Evolutionary conservation across 2,797 vertebrate genomes (phyloP), one percentile per base, ranked within the genome.

Genomic region (Neosalanx taihuensis): DNA sequence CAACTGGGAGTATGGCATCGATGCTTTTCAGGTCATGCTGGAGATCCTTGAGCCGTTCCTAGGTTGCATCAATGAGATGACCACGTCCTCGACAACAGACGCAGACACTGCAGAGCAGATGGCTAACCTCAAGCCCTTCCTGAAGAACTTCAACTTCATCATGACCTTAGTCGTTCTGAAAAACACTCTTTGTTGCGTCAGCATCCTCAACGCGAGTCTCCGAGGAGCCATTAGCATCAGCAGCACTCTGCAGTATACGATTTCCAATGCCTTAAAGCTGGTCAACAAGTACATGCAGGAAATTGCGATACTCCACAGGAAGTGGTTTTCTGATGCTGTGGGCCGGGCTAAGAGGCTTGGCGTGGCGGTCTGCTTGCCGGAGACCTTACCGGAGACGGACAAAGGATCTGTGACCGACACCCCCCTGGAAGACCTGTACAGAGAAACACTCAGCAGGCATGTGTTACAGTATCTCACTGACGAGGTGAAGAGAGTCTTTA

Each of bases 141-240:
- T 98, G 74, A 95, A 92, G 77, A 96, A 98, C 86, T 98, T 98
- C 87, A 95, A 98, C 86, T 97, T 99, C 80, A 94, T 99, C 26
- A 95, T 96, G 75, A 96, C 96, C 0, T 80, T 97, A 15, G 94
- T 99, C 64, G 94, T 97, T 80, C 89, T 99, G 81, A 98, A 99
- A 89, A 98, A 98, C 59, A 90, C 96, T 2, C 91, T 99, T n/a
- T 96, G 96, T 72, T 99, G 97, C 67, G 98, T 98, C 1, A 94
- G 97, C 85, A 98, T 98, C 1, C 95, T 98, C n/a, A 98, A 98
- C 69, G 96, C 94, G 15, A 99, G 98, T 84, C 96, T 99, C 84
- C 95, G 95, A 87, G 97, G 97, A 31, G 95, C 95, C 41, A 98
- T 97, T 2, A 94, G 93, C 95, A 95, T 67, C 93, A 99, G 85